phyloP scores from a whole-genome alignment of 2,888 invertebrate species.

The Octonoba sinensis region DNA sequence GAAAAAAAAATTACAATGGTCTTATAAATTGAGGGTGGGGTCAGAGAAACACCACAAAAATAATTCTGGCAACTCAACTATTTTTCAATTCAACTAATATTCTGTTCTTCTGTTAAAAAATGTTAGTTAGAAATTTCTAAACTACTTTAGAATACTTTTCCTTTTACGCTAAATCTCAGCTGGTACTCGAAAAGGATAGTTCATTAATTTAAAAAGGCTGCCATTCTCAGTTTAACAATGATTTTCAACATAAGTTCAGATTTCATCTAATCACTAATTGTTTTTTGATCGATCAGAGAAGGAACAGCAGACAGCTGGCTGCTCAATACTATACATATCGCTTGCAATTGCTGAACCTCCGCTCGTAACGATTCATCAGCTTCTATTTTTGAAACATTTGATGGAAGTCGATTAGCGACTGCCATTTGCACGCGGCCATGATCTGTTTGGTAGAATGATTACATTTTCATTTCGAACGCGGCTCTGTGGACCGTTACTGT shows the following conservation, averaged over 20 bases:
- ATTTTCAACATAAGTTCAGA: not conserved
- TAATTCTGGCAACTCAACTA: too few relatives aligned
- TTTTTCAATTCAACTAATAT: too few relatives aligned
- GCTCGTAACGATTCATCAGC: slow-evolving; percentile 2
- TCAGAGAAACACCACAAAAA: too few relatives aligned
- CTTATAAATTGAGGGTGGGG: too few relatives aligned
- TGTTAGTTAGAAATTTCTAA: too few relatives aligned
- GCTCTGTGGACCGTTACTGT: not conserved
- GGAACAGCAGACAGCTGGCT: slow-evolving; percentile 8
- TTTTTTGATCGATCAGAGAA: not conserved
- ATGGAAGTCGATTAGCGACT: slow-evolving; percentile 2
- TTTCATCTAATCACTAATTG: not conserved
- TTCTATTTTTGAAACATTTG: slow-evolving; percentile 29
- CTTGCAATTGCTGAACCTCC: slow-evolving; percentile 19
- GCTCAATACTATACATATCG: slow-evolving; percentile 28
- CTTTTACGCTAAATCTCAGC: too few relatives aligned
- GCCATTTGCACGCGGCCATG: slow-evolving; percentile 14
- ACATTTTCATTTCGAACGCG: slow-evolving; percentile 36
- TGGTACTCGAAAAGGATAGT: too few relatives aligned
- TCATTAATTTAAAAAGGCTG: too few relatives aligned
- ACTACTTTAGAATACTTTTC: too few relatives aligned
- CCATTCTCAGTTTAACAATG: too few relatives aligned
- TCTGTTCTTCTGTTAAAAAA: too few relatives aligned
- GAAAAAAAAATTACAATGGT: too few relatives aligned
- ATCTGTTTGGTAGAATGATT: slow-evolving; percentile 18